These are phyloP conservation scores for Pygmarrhopalites habei DNA, from an alignment of 1,140 invertebrate genomes.

Conservation along the genomic window DNA sequence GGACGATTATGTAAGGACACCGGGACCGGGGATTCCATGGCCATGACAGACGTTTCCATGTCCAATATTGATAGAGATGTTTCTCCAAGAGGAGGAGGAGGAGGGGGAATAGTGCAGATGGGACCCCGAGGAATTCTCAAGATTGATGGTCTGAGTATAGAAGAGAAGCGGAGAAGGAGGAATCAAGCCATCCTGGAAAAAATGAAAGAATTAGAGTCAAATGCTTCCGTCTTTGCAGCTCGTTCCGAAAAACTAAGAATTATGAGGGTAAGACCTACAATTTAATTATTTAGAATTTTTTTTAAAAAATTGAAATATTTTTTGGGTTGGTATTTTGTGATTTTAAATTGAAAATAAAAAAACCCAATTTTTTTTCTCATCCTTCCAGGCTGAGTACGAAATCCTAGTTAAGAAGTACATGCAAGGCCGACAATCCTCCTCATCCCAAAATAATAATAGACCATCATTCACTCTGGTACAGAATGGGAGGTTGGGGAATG, in stretches of 20 bases:
- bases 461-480: neutral
- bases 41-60: no score
- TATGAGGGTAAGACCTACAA: slow-evolving; percentile 23
- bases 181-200: slow-evolving; percentile 27
- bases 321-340: no score
- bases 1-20: neutral
- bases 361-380: no score
- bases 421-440: neutral
- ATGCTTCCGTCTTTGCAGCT: slow-evolving; percentile 24
- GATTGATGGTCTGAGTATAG: slow-evolving; percentile 4
- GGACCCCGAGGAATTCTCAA: no score
- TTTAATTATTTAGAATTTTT: no score
- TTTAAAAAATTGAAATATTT: no score
- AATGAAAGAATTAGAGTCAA: slow-evolving; percentile 30
- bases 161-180: slow-evolving; percentile 6
- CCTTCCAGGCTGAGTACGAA: no score
- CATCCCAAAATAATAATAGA: slow-evolving; percentile 13
- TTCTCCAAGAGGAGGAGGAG: neutral
- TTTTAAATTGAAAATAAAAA: neutral
- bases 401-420: slow-evolving; percentile 24
- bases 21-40: no score
- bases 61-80: no score
- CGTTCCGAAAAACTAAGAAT: slow-evolving; percentile 28
- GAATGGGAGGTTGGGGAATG: neutral
- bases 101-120: no score